Evolutionary conservation across 1,140 invertebrate genomes (phyloP), one percentile per base, ranked within the genome.

Genomic region (Hydropsyche tenuis): DNA sequence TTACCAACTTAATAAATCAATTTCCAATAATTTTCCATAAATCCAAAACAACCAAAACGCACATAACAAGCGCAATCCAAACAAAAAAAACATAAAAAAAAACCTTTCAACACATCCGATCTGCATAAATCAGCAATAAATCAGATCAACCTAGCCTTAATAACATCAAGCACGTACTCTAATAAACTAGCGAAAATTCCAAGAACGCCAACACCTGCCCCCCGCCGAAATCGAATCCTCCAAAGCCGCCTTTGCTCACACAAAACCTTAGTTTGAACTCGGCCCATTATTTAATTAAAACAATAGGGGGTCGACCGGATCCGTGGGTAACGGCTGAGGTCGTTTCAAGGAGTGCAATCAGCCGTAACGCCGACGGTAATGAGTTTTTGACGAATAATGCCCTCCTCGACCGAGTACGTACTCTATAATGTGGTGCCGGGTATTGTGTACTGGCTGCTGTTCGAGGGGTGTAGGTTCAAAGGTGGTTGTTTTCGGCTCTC

Each of bases 331-430:
- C 30, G 60, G 60, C 23, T 25, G 25, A 53, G 23, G 63, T 14
- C 27, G 16, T 43, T 51, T 68, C 46, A 56, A 60, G 51, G 30
- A 64, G 16, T 43, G 73, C 68, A 63, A 74, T 74, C 73, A 66
- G 42, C 56, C 37, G 53, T 62, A 46, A 66, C 69, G 43, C 65
- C 23, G 43, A 25, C 63, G 30, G 69, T 75, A 75, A 75, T 75
- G 73, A 71, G 73, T 72, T 75, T 75, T 75, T 71, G 73, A 75
- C 73, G 68, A 75, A 72, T 75, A 72, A 72, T 42, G 60, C 25
- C 37, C 27, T 56, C 30, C 23, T 14, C 48, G 30, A 62, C 56
- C 56, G 66, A 18, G 18, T 37, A 18, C 23, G 14, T 51, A 51
- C 30, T 37, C 9, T 9, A 9, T 9, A 37, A 4, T 37, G 9